A percentile compares a stretch with the other conserved stretches of the same genome.
Conservation (phyloP, 2,888 invertebrate species). For the Mesorhabditis belari region DNA sequence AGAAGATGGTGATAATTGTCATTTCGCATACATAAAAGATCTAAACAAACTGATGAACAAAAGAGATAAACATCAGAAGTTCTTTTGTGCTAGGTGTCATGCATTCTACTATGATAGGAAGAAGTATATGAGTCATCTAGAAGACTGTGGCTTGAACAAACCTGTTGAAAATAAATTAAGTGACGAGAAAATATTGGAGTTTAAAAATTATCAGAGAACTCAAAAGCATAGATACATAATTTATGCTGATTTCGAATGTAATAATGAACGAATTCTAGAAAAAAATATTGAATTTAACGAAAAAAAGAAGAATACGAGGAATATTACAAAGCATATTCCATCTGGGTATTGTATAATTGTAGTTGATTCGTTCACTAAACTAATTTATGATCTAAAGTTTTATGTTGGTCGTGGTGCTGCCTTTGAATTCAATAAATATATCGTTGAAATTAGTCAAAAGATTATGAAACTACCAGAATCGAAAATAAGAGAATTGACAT, state of each 20-base stretch:
- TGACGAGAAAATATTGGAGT: slow-evolving; percentile 11
- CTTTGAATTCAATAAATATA: too few species aligned
- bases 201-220: slow-evolving; percentile 18
- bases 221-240: slow-evolving; percentile 23
- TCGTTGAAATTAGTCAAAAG: too few species aligned
- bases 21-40: slow-evolving; percentile 20
- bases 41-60: slow-evolving; percentile 12
- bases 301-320: slow-evolving; percentile 15
- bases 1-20: slow-evolving; percentile 13
- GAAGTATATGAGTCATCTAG: slow-evolving; percentile 17
- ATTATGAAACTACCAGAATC: too few species aligned
- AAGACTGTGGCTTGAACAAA: slow-evolving; percentile 21
- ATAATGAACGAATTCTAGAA: slow-evolving; percentile 8
- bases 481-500: too few species aligned
- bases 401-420: background rate
- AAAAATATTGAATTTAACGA: slow-evolving; percentile 6
- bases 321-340: slow-evolving; percentile 20
- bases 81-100: slow-evolving; percentile 19
- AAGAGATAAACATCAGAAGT: slow-evolving; percentile 11
- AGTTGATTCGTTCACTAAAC: slow-evolving; percentile 17
- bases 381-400: background rate
- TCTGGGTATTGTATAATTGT: slow-evolving; percentile 18
- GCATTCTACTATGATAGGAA: slow-evolving; percentile 8
- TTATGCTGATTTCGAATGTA: slow-evolving; percentile 22
- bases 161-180: slow-evolving; percentile 11